These are phyloP conservation scores for Alosa alosa DNA, from an alignment of 2,113 vertebrate species.

Conservation along the genomic window DNA sequence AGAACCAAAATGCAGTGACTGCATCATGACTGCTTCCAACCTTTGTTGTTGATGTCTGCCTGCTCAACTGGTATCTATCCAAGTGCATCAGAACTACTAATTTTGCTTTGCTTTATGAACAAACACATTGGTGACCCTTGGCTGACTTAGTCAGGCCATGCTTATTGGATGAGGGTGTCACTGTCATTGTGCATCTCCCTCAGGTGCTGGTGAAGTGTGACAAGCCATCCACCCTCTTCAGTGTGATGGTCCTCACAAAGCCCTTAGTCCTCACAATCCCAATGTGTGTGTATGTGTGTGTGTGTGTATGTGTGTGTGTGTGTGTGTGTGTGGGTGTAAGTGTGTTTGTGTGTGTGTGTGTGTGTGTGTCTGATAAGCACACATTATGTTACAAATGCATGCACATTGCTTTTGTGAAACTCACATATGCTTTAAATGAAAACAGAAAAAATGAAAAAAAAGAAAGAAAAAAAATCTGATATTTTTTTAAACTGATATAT, in stretches of 20 bases:
- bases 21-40: conserved; percentile 59
- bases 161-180: background rate
- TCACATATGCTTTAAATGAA: conserved; percentile 53
- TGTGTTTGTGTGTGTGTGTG: conserved; percentile 1
- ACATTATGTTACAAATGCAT: conserved; percentile 39
- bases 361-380: background rate
- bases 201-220: conserved; percentile 43
- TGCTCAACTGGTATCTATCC: conserved; percentile 58
- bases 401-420: conserved; percentile 42
- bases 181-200: background rate
- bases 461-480: conserved; percentile 30
- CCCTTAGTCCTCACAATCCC: background rate
- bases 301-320: background rate
- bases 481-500: conserved; percentile 59
- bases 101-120: conserved; percentile 57
- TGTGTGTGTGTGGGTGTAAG: background rate
- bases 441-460: conserved; percentile 29
- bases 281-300: background rate
- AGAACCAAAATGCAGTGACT: conserved; percentile 65
- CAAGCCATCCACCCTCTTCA: conserved; percentile 38
- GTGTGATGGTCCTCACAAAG: conserved; percentile 1
- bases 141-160: background rate
- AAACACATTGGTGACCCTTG: conserved; percentile 24
- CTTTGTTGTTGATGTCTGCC: conserved; percentile 55
- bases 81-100: conserved; percentile 77